These are phyloP conservation scores for Archocentrus centrarchus DNA, from an alignment of 2,113 vertebrate species.

Conservation along the genomic window DNA sequence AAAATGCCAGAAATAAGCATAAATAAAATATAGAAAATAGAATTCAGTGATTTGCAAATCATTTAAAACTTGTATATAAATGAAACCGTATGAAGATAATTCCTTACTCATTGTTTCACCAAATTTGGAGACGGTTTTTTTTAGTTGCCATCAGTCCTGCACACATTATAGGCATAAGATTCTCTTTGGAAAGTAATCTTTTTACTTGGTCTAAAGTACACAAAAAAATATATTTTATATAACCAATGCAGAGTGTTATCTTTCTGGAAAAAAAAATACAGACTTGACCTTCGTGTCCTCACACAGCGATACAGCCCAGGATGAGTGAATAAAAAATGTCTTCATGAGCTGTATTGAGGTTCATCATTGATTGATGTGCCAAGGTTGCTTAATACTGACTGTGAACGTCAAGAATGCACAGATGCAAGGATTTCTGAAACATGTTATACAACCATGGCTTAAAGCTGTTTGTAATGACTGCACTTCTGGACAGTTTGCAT, in stretches of 20 bases:
- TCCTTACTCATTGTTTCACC: background rate
- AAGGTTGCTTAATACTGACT: background rate
- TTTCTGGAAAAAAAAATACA: background rate
- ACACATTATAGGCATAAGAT: background rate
- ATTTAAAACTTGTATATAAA: background rate
- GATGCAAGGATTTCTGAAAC: background rate
- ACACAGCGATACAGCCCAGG: background rate
- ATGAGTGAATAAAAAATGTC: background rate
- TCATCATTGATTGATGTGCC: background rate
- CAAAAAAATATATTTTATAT: background rate
- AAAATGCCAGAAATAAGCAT: too few species aligned
- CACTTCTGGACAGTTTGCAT: background rate
- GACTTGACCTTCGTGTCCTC: background rate
- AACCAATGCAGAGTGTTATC: background rate
- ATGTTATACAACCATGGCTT: background rate
- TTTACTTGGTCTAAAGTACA: background rate
- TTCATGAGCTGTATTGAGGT: background rate
- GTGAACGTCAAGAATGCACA: background rate
- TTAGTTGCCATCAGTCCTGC: background rate
- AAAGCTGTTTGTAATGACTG: background rate
- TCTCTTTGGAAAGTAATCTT: conserved; percentile 1
- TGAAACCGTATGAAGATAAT: background rate
- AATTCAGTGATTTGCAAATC: background rate
- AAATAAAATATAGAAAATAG: background rate
- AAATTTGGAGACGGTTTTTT: background rate